Conservation (phyloP, 2,797 vertebrate genomes). For the Picus viridis region DNA sequence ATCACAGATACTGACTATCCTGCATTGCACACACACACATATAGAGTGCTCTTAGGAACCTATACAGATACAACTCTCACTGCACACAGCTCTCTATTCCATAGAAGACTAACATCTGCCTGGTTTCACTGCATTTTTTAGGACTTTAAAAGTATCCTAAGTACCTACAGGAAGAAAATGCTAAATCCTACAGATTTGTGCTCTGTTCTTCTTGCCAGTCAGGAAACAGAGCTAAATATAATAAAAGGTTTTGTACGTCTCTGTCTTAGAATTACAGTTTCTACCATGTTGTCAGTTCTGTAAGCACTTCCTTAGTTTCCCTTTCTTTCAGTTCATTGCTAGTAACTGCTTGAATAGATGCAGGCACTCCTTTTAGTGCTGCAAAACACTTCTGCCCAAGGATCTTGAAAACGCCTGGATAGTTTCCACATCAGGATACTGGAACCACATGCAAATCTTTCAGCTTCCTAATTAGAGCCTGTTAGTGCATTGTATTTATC, state of each 20-base stretch:
- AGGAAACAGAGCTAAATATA: not conserved
- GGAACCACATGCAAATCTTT: not conserved
- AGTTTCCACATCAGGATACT: not conserved
- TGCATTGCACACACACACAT: not conserved
- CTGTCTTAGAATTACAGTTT: not conserved
- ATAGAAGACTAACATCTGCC: not conserved
- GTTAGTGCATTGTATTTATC: not conserved
- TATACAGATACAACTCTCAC: not conserved
- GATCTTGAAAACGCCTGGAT: not conserved
- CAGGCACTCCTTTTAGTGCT: not conserved
- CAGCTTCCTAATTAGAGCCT: constrained; percentile 16
- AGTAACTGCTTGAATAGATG: not conserved
- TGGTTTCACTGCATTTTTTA: not conserved
- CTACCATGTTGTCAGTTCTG: not conserved
- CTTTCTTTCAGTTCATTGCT: not conserved
- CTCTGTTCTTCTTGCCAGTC: not conserved
- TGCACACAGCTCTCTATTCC: not conserved
- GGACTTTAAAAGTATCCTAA: not conserved
- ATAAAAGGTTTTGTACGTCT: not conserved
- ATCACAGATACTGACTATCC: not conserved
- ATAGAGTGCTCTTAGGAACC: fast-evolving
- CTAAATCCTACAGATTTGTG: not conserved
- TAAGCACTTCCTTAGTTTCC: not conserved
- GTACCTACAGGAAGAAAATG: not conserved
- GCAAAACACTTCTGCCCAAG: not conserved